Evolutionary conservation across 2,113 vertebrate genomes (phyloP), one percentile per base, ranked within the genome.

Genomic region (Dasyornis broadbenti): DNA sequence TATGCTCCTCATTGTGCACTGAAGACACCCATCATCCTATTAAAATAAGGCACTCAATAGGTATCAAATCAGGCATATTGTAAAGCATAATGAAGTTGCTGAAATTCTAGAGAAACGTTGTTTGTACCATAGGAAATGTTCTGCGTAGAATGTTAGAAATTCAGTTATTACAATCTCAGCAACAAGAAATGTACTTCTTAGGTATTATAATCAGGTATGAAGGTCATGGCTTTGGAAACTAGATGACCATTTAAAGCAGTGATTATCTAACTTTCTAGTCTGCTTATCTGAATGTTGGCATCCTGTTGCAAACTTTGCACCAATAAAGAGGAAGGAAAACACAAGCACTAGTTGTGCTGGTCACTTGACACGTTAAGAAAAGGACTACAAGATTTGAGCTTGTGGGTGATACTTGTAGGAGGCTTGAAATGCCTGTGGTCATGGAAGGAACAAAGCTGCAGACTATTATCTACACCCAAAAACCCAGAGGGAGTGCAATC

Each of bases 111-210:
- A n/a, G 73, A 52, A 80, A 33, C 17, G 26, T 7, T 13, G 3
- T 37, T 84, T 0, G 0, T 16, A n/a, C 8, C 9, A 10, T 5
- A 75, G 28, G 68, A 89, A 77, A 70, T 28, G 7, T 28, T 57
- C 50, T 50, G 14, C 0, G 0, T 76, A 45, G 15, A 10, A 45
- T 30, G 1, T 50, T 39, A 76, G 30, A 70, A 71, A 13, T 44
- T 35, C 16, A 35, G 13, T 19, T 57, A 56, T 27, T 50, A 33
- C 28, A 54, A 16, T 76, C 45, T 86, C 28, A 53, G 44, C 28
- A 53, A 23, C 10, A 49, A 40, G 18, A 82, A 44, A 33, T 9
- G 8, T 20, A 56, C 61, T 76, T 71, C 21, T 79, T 49, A 39
- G 19, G 28, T 44, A 18, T 68, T 52, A 64, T 30, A 28, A n/a